Evolutionary conservation across 2,113 vertebrate species (phyloP).

Genomic region (Ia io): DNA sequence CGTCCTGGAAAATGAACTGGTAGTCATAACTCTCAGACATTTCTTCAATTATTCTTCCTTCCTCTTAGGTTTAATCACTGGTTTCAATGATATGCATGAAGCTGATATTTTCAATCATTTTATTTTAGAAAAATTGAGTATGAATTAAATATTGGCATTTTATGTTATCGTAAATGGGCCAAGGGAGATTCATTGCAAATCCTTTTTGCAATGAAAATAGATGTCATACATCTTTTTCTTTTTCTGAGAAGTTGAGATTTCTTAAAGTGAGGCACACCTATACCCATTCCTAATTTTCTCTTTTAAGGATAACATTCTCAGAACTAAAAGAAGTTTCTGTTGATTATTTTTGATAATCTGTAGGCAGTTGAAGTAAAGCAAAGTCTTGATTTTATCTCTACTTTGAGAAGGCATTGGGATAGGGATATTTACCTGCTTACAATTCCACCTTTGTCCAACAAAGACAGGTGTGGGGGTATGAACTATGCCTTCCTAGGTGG

Average conservation of each 20-base stretch:
- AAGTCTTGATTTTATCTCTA: slow-evolving; percentile 1
- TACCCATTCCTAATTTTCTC: background rate
- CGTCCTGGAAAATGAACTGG: background rate
- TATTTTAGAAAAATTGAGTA: background rate
- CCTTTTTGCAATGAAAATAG: background rate
- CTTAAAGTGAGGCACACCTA: background rate
- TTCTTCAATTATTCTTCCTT: background rate
- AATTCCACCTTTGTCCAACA: background rate
- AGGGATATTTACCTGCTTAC: background rate
- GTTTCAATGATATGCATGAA: background rate
- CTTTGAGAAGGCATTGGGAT: background rate
- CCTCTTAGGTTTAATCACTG: background rate
- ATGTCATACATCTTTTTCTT: background rate
- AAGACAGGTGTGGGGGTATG: background rate
- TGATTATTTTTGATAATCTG: background rate
- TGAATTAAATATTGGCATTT: background rate
- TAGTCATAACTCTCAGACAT: background rate
- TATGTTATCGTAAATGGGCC: background rate
- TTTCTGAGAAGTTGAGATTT: slow-evolving; percentile 14
- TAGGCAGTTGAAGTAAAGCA: background rate
- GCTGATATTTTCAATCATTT: background rate
- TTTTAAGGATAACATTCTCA: background rate
- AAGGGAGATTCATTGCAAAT: background rate
- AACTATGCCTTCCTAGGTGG: background rate
- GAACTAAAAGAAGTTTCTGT: background rate